Evolutionary conservation across 2,888 invertebrate genomes (phyloP).

Genomic region (Agrochola lota): DNA sequence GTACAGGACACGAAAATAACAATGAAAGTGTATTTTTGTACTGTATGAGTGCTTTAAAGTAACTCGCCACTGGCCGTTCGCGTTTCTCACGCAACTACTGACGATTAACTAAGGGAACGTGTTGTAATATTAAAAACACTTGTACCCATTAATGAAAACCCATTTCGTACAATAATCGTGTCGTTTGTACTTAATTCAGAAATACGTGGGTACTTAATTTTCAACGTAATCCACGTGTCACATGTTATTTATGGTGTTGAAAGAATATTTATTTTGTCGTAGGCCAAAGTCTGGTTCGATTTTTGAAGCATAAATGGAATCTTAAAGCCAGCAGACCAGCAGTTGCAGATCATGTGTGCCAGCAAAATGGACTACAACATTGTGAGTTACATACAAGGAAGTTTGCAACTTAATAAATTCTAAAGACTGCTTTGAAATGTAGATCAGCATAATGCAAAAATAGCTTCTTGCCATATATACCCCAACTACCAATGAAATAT

Average conservation of each 20-base stretch:
- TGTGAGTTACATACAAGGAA: too few relatives aligned
- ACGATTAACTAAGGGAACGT: constrained; percentile 86
- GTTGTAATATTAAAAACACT: constrained; percentile 85
- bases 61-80: constrained; percentile 84
- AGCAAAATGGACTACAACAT: too few relatives aligned
- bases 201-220: constrained; percentile 67
- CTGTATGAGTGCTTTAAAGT: constrained; percentile 79
- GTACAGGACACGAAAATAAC: constrained; percentile 42
- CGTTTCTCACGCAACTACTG: constrained; percentile 89
- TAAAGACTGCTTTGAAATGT: too few relatives aligned
- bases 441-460: too few relatives aligned
- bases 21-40: constrained; percentile 62
- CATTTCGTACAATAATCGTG: constrained; percentile 73
- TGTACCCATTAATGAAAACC: constrained; percentile 76
- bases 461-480: too few relatives aligned
- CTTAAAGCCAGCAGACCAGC: too few relatives aligned
- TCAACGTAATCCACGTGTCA: constrained; percentile 58
- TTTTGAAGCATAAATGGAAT: background rate
- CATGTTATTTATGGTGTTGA: constrained; percentile 52
- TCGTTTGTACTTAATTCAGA: constrained; percentile 69
- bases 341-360: background rate
- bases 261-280: constrained; percentile 31
- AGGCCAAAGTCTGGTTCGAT: background rate
- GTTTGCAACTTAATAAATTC: too few relatives aligned
- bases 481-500: too few relatives aligned